Conservation (phyloP, 2,888 invertebrate species). For the Pterobdella sp. region DNA sequence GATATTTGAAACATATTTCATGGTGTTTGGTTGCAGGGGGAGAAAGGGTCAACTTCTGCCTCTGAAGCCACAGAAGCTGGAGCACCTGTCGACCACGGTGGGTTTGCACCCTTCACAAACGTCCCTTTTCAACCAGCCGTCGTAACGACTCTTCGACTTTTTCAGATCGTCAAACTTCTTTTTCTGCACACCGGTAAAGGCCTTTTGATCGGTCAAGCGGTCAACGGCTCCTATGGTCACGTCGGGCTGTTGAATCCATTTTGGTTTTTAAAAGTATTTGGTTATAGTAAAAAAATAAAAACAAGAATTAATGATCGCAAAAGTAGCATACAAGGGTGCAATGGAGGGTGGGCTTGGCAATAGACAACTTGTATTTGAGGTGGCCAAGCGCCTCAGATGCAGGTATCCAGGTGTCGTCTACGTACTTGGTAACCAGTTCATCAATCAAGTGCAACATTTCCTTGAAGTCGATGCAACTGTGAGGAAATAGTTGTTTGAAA, state of each 20-base stretch:
- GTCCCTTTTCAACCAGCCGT: not conserved
- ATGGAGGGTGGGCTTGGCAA: conserved; percentile 7
- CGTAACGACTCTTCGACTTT: not conserved
- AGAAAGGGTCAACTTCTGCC: not conserved
- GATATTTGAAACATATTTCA: no score
- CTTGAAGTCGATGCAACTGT: conserved; percentile 11
- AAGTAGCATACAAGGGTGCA: not conserved
- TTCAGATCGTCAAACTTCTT: conserved; percentile 9
- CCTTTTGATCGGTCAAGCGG: not conserved
- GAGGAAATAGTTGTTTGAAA: not conserved
- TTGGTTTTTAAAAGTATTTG: no score
- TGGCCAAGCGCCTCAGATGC: conserved; percentile 13
- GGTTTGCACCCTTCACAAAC: not conserved
- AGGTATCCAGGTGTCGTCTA: conserved; percentile 19
- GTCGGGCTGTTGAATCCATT: not conserved
- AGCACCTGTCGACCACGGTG: not conserved
- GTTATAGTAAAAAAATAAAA: no score
- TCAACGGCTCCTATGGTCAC: conserved; percentile 20
- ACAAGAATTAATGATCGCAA: no score
- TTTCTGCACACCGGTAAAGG: conserved; percentile 13
- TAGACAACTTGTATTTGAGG: conserved; percentile 19
- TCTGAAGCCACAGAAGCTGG: not conserved
- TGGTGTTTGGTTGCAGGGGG: no score
- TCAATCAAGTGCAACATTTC: conserved; percentile 18
- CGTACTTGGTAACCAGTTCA: conserved; percentile 13